Percentiles rank a stretch among this genome's conserved stretches.
phyloP scores from a whole-genome alignment of 2,797 vertebrate genomes.

The Microhierax caerulescens region DNA sequence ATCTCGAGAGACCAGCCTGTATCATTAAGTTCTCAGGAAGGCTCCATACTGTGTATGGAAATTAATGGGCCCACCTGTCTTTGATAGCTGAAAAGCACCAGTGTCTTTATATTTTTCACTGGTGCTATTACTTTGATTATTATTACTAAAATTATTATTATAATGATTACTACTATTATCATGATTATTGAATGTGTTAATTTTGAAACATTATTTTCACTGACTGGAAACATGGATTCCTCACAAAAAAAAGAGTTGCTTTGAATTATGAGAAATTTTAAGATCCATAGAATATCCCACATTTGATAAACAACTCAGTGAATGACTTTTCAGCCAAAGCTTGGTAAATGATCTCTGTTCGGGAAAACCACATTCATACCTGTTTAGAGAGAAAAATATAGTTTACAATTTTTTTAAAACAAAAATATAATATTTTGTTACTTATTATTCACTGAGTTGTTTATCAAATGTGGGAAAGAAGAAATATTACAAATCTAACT shows the following conservation, averaged over 20 bases:
- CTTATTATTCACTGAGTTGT: too few relatives aligned
- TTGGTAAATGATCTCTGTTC: too few relatives aligned
- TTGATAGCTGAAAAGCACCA: not conserved
- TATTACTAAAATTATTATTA: fast-evolving
- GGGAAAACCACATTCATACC: too few relatives aligned
- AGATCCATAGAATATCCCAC: not conserved
- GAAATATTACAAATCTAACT: not conserved
- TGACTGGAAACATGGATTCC: not conserved
- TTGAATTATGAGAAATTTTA: not conserved
- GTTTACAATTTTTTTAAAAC: too few relatives aligned
- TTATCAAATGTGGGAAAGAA: too few relatives aligned
- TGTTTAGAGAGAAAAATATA: too few relatives aligned
- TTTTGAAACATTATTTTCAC: not conserved
- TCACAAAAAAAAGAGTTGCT: not conserved
- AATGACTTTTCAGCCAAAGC: too few relatives aligned
- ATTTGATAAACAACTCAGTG: not conserved
- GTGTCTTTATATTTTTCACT: not conserved
- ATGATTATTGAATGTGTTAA: fast-evolving
- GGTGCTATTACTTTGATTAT: too few relatives aligned
- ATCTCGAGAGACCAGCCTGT: not conserved
- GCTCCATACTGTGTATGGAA: not conserved
- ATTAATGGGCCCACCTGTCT: not conserved
- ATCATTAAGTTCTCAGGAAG: not conserved
- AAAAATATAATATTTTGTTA: too few relatives aligned
- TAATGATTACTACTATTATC: not conserved